A percentile compares a stretch with the other conserved stretches of the same genome.
These are phyloP conservation scores for Daubentonia madagascariensis DNA, from an alignment of 2,113 vertebrate species.

Conservation along the genomic window DNA sequence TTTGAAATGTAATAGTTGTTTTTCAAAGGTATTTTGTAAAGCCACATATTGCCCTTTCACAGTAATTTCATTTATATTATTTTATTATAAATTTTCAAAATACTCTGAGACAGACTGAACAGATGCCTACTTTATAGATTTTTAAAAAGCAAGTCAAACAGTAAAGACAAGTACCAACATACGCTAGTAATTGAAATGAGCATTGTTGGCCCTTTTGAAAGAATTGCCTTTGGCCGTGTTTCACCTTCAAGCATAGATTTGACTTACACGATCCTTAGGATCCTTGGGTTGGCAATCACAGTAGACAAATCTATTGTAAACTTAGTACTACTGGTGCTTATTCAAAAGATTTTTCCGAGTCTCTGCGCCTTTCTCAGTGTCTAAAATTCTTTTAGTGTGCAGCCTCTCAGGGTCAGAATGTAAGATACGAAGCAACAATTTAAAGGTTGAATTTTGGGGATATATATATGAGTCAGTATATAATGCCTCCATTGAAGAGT, in stretches of 20 bases:
- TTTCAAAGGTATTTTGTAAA: neutral
- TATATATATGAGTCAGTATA: neutral
- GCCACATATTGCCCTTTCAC: neutral
- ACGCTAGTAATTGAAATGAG: neutral
- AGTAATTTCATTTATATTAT: neutral
- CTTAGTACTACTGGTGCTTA: neutral
- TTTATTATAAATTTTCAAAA: neutral
- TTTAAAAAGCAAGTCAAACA: neutral
- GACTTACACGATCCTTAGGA: neutral
- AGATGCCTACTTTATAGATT: neutral
- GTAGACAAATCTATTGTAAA: neutral
- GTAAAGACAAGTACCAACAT: neutral
- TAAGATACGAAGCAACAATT: neutral
- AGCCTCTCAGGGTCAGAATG: neutral
- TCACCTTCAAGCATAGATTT: neutral
- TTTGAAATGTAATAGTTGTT: neutral
- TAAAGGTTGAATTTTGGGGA: neutral
- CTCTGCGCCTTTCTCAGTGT: neutral
- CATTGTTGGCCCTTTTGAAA: neutral
- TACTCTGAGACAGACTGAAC: neutral
- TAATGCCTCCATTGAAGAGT: neutral
- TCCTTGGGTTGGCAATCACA: neutral
- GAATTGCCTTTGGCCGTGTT: no score
- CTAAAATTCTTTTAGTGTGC: neutral
- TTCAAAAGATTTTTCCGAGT: neutral